Evolutionary conservation across 1,140 invertebrate species (phyloP).

Genomic region (Drosophila rufa): DNA sequence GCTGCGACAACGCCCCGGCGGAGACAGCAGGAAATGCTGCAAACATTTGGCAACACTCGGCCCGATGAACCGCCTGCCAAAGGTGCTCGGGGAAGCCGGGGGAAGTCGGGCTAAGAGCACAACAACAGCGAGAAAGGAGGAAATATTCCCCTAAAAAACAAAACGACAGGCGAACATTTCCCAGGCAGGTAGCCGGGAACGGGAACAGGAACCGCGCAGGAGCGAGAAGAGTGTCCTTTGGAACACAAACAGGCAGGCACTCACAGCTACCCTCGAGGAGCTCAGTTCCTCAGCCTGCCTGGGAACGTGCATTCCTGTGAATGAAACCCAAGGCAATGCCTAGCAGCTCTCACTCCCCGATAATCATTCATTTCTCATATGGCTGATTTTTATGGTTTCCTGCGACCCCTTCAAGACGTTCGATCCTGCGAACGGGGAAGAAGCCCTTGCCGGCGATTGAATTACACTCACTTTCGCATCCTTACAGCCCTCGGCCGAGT

Average conservation of each 20-base stretch:
- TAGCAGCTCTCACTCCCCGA: slow-evolving; percentile 25
- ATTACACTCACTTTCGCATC: slow-evolving; percentile 59
- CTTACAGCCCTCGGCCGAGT: slow-evolving; percentile 22
- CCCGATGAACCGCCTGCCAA: slow-evolving; percentile 43
- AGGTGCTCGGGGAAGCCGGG: slow-evolving; percentile 19
- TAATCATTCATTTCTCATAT: slow-evolving; percentile 79
- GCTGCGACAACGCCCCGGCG: slow-evolving; percentile 48
- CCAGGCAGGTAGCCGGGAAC: slow-evolving; percentile 64
- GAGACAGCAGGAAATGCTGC: slow-evolving; percentile 79
- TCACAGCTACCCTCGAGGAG: slow-evolving; percentile 44
- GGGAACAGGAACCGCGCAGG: slow-evolving; percentile 31
- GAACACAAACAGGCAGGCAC: slow-evolving; percentile 56
- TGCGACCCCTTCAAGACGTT: slow-evolving; percentile 65
- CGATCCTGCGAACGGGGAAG: slow-evolving; percentile 32
- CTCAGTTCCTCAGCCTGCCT: slow-evolving; percentile 40
- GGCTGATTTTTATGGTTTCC: slow-evolving; percentile 81
- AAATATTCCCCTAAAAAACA: slow-evolving; percentile 65
- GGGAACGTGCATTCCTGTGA: slow-evolving; percentile 69
- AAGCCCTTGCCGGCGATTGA: slow-evolving; percentile 74
- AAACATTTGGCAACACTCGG: slow-evolving; percentile 80
- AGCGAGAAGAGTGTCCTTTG: slow-evolving; percentile 58
- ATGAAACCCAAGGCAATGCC: slow-evolving; percentile 77
- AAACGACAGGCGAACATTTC: slow-evolving; percentile 65
- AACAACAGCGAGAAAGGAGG: slow-evolving; percentile 28
- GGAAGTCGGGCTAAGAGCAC: slow-evolving; percentile 22